These are phyloP conservation scores for Gymnobelideus leadbeateri DNA, from an alignment of 2,113 vertebrate genomes.

Conservation along the genomic window DNA sequence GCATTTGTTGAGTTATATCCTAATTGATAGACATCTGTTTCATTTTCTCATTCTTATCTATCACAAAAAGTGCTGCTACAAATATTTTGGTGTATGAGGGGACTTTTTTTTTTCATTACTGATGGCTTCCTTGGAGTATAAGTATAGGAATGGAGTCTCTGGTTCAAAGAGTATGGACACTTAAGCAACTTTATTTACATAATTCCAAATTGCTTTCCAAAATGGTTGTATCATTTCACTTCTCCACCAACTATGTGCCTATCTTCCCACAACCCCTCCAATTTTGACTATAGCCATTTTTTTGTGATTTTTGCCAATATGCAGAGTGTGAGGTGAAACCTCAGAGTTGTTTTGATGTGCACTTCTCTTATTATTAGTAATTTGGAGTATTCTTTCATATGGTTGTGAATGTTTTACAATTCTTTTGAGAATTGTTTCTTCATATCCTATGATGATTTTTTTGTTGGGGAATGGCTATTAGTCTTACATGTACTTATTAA, in stretches of 20 bases:
- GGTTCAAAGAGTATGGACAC: not conserved
- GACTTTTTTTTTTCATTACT: too few relatives aligned
- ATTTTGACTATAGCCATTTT: not conserved
- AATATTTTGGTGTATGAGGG: too few relatives aligned
- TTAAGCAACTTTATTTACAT: not conserved
- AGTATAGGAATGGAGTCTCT: not conserved
- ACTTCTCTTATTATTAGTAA: not conserved
- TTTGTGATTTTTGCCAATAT: not conserved
- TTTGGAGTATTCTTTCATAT: not conserved
- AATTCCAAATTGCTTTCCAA: not conserved
- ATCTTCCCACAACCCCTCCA: not conserved
- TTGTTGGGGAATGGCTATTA: too few relatives aligned
- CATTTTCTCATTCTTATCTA: too few relatives aligned
- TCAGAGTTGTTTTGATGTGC: not conserved
- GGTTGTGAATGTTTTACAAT: not conserved
- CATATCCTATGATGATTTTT: not conserved
- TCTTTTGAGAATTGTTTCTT: not conserved
- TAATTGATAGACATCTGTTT: too few relatives aligned
- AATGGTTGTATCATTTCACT: not conserved
- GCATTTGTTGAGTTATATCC: too few relatives aligned
- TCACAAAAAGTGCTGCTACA: too few relatives aligned
- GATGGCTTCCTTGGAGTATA: too few relatives aligned
- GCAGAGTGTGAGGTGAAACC: not conserved
- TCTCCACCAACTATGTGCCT: not conserved
- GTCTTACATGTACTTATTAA: too few relatives aligned